phyloP scores from a whole-genome alignment of 2,113 vertebrate species.

The Brachyhypopomus occidentalis region DNA sequence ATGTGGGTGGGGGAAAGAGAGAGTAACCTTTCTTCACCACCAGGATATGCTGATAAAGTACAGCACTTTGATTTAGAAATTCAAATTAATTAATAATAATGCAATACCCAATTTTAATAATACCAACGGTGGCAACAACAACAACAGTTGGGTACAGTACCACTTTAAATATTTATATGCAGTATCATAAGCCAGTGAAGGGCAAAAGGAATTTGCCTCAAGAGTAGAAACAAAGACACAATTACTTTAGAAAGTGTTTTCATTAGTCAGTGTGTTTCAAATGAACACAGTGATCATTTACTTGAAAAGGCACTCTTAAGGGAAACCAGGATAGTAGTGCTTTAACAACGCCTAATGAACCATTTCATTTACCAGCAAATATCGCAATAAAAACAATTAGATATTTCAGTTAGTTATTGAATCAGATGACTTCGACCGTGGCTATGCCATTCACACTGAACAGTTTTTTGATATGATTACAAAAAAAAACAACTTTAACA shows the following conservation, averaged over 20 bases:
- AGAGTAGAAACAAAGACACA: background rate
- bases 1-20: too few species aligned
- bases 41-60: too few species aligned
- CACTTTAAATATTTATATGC: background rate
- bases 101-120: too few species aligned
- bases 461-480: background rate
- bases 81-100: too few species aligned
- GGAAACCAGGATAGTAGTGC: slow-evolving; percentile 28
- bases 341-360: slow-evolving; percentile 49
- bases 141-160: background rate
- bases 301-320: slow-evolving; percentile 15
- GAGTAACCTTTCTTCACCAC: too few species aligned
- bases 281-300: slow-evolving; percentile 53
- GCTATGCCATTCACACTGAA: background rate
- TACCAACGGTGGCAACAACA: background rate
- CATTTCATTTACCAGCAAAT: slow-evolving; percentile 41
- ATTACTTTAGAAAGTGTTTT: slow-evolving; percentile 23
- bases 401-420: slow-evolving; percentile 45
- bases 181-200: background rate
- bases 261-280: slow-evolving; percentile 37
- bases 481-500: background rate
- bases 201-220: background rate
- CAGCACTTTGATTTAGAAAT: too few species aligned
- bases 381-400: slow-evolving; percentile 40
- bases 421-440: slow-evolving; percentile 26